Evolutionary conservation across 2,797 vertebrate genomes (phyloP).

Genomic region (Arvicola amphibius): DNA sequence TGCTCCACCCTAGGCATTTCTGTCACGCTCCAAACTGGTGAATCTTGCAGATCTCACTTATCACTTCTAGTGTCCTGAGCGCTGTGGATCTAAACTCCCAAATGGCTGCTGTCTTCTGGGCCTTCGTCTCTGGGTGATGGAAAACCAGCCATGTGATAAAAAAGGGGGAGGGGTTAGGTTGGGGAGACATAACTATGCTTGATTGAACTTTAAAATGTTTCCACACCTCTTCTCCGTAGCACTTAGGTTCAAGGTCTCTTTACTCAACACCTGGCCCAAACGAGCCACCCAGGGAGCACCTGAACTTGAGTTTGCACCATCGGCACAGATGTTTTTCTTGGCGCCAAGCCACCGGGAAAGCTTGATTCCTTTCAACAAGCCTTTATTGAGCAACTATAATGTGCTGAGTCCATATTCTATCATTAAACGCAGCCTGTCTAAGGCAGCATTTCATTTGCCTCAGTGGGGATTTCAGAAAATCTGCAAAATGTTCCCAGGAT

Average conservation of each 20-base stretch:
- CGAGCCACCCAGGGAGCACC: slow-evolving; percentile 48
- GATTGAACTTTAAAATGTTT: neutral
- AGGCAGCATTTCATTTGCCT: slow-evolving; percentile 64
- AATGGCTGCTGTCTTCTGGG: neutral
- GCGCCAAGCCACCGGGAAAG: slow-evolving; percentile 38
- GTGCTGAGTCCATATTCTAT: slow-evolving; percentile 57
- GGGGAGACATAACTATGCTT: neutral
- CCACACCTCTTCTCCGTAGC: neutral
- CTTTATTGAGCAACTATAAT: slow-evolving; percentile 79
- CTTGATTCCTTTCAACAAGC: slow-evolving; percentile 67
- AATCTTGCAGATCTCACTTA: neutral
- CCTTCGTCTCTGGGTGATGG: neutral
- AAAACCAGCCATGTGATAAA: neutral
- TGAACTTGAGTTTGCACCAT: slow-evolving; percentile 55
- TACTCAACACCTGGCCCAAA: slow-evolving; percentile 67
- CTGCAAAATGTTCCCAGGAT: slow-evolving; percentile 39
- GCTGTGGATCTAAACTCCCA: neutral
- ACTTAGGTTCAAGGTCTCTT: slow-evolving; percentile 21
- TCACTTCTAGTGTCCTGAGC: neutral
- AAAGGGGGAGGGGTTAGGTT: neutral
- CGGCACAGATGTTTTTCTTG: slow-evolving; percentile 74
- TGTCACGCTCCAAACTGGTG: neutral
- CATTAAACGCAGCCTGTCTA: slow-evolving; percentile 31
- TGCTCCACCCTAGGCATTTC: neutral
- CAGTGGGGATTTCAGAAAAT: slow-evolving; percentile 42